Base-by-base conservation (phyloP, 64 coral and sea anemone genomes). In the Montipora foliosa region DNA sequence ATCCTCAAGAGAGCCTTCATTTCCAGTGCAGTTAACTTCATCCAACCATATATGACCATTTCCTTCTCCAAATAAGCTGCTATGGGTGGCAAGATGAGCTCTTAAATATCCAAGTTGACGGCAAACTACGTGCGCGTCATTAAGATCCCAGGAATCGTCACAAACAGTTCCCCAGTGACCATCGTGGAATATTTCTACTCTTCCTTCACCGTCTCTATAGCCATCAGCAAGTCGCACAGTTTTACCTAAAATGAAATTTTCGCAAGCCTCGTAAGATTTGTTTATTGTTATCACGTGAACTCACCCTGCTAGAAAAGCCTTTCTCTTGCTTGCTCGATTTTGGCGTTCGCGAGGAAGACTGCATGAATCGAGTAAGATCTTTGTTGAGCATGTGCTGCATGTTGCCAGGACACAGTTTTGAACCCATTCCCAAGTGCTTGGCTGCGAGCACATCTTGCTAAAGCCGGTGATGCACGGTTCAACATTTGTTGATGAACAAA, bases 151-250 rank as follows among this genome's bases (percentile, higher is more conserved):
- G 15, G 2, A 70, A 22, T 86, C 82, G 12, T 72, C 66, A 21
- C 82, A 86, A 72, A 86, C 19, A 49, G 82, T 86, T 50, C 82
- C 82, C 82, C 82, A 86, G n/a, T 86, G 46, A 5, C 82, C 64
- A 70, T 71, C 64, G 9, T 51, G 62, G 19, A 72, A 86, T 86
- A 86, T 51, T 9, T 86, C 82, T 22, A 86, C 82, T 86, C 82
- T 86, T 71, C 82, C 82, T 50, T 86, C 82, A 7, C 47, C 66
- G 16, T 12, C 16, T 71, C 82, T 69, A 17, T 12, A 17, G 16
- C 82, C 82, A 50, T 72, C 82, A 72, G 47, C 82, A 2, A 86
- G 46, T 86, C 66, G 48, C 45, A 86, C n/a, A 19, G 47, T 86
- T 72, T 86, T 6, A 71, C 3, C 82, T 84, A 14, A 64, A 47